Conservation (phyloP, 2,888 invertebrate species). For the Itoplectis maculator region DNA sequence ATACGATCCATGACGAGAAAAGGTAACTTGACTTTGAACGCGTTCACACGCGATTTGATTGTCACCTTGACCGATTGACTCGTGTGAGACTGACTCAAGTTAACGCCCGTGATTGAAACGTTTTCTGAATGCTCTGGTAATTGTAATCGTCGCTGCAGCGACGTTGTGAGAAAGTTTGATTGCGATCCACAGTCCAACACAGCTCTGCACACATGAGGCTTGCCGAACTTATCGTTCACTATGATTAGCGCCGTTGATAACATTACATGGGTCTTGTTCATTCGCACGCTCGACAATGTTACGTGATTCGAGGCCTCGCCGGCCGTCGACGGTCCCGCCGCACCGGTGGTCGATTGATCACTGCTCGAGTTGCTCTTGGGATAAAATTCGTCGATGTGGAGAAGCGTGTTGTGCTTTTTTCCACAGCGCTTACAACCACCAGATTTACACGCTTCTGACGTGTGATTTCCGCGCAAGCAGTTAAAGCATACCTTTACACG, state of each 20-base stretch:
- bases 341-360: conserved; percentile 5
- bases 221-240: conserved; percentile 51
- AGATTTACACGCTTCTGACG: conserved; percentile 34
- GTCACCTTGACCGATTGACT: too few species aligned
- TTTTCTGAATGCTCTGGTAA: conserved; percentile 5
- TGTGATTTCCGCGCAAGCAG: conserved; percentile 47
- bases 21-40: too few species aligned
- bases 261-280: conserved; percentile 47
- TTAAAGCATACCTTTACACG: conserved; percentile 55
- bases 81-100: conserved; percentile 4
- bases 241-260: conserved; percentile 56
- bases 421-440: conserved; percentile 48
- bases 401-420: conserved; percentile 59
- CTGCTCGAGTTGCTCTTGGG: neutral
- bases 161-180: conserved; percentile 40
- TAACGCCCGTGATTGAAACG: conserved; percentile 31
- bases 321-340: neutral
- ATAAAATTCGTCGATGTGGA: conserved; percentile 35
- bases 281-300: conserved; percentile 26
- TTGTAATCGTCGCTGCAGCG: neutral
- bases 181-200: conserved; percentile 67
- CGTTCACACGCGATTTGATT: too few species aligned
- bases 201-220: conserved; percentile 51
- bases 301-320: too few species aligned
- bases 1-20: too few species aligned